Base-by-base conservation (phyloP, 2,888 invertebrate genomes). In the Cephus pygmeus region DNA sequence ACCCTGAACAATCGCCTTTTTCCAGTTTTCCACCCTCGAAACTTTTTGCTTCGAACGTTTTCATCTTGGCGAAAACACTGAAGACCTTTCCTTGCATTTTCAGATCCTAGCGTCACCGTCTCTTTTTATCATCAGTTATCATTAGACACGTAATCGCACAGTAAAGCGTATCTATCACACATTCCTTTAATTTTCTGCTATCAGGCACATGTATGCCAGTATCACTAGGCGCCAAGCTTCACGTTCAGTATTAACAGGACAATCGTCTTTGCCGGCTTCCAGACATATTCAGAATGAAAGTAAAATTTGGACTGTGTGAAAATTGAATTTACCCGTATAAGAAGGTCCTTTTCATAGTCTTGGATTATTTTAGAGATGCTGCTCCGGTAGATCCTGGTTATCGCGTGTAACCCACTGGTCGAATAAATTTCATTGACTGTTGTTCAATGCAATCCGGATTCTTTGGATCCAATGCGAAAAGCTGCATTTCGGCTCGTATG, bases 351-450 rank as follows among this genome's bases (percentile, higher is more conserved):
- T 56, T 56, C 56, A 1, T 23, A 23, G 56, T 56, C 56, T 2
- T 56, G 23, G 56, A 56, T 56, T 56, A 56, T 23, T 56, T 9
- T 23, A 23, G 23, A 12, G 34, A 69, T n/a, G 12, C 73, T 34
- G 73, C 35, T 71, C 15, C 12, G 9, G n/a, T 30, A 69, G 79
- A 81, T 81, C 79, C 77, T 75, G 75, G 76, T 86, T 86, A 56
- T 85, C 85, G 81, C 86, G 85, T 85, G 79, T 75, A 83, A 82
- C 79, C 80, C 78, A 80, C 69, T 78, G 76, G 75, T 80, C 82
- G 84, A 87, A 87, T 85, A 84, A 82, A 87, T 85, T 81, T 80
- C 80, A 81, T 80, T 69, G 76, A 77, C 82, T 81, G 82, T 83
- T 82, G 85, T 80, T 82, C 83, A 80, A 80, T 79, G 76, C 79